phyloP scores from a whole-genome alignment of 1,140 invertebrate species.

The Rhyzopertha dominica region DNA sequence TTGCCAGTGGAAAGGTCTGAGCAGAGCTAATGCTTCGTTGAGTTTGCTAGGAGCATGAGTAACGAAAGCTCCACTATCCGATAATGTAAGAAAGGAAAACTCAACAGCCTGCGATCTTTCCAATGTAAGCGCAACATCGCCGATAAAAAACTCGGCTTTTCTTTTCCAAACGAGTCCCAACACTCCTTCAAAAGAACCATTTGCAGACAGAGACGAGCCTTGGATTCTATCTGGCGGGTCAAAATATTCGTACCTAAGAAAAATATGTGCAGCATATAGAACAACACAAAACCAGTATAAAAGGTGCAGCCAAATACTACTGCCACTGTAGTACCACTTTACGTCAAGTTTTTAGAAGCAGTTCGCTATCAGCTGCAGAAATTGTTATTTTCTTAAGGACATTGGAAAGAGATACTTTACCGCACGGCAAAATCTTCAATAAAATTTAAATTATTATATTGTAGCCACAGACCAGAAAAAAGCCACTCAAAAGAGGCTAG shows the following conservation, averaged over 20 bases:
- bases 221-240: conserved; percentile 64
- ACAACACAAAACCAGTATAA: too few relatives aligned
- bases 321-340: too few relatives aligned
- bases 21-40: conserved; percentile 63
- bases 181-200: conserved; percentile 62
- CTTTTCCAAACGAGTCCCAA: conserved; percentile 61
- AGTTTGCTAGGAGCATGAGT: conserved; percentile 63
- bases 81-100: conserved; percentile 65
- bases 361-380: too few relatives aligned
- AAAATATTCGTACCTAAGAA: conserved; percentile 56
- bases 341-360: too few relatives aligned
- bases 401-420: too few relatives aligned
- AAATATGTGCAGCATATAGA: too few relatives aligned
- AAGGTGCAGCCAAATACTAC: too few relatives aligned
- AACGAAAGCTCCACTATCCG: conserved; percentile 65
- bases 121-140: conserved; percentile 63
- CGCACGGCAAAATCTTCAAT: too few relatives aligned
- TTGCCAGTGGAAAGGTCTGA: conserved; percentile 63
- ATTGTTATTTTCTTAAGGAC: too few relatives aligned
- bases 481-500: too few relatives aligned
- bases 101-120: conserved; percentile 61
- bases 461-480: too few relatives aligned
- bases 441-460: too few relatives aligned
- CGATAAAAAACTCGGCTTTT: conserved; percentile 63
- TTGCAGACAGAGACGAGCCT: conserved; percentile 56